Base-by-base conservation (phyloP, 1,140 invertebrate species). In the Drosophila ficusphila region DNA sequence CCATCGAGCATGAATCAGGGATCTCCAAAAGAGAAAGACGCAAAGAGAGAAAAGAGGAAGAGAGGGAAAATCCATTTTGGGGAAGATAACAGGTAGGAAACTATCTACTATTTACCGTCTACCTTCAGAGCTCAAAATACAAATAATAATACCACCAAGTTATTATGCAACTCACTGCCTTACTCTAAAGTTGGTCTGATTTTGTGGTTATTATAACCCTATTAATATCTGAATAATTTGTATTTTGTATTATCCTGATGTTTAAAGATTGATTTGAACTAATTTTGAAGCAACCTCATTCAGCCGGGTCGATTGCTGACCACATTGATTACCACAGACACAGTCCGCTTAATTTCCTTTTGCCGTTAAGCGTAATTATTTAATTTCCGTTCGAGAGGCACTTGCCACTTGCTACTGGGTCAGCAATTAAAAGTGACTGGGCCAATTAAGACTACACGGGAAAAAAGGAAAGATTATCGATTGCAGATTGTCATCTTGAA, bases 61-160 rank as follows among this genome's bases (percentile, higher is more conserved):
- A 23, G 29, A n/a, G 47, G 33, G 44, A 49, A 34, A 27, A 44
- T 12, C 18, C 36, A 12, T 8, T 21, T 19, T 12, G 46, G 23
- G 48, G 34, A 25, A 49, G 39, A 54, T 36, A 23, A 39, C 77
- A 79, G 77, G 77, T 82, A 81, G 65, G 12, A 77, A 57, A 53
- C 54, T 57, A 53, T 53, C 47, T 19, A 60, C 18, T 36, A 9
- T 38, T 57, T 18, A 14, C 33, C 21, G 9, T 14, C 12, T n/a
- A 18, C 41, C 19, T 12, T 19, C 42, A 27, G 18, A 8, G 27
- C 27, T 9, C 42, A 29, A 18, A 56, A 51, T 21, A 36, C 19
- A 57, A 57, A 57, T 57, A 53, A 52, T 52, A 52, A 52, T 1
- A 46, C 6, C 23, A 3, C 25, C 8, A 1, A 23, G 23, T 41